A percentile compares a stretch with the other conserved stretches of the same genome.
These are phyloP conservation scores for Atta texana DNA, from an alignment of 1,140 invertebrate genomes.

Conservation along the genomic window DNA sequence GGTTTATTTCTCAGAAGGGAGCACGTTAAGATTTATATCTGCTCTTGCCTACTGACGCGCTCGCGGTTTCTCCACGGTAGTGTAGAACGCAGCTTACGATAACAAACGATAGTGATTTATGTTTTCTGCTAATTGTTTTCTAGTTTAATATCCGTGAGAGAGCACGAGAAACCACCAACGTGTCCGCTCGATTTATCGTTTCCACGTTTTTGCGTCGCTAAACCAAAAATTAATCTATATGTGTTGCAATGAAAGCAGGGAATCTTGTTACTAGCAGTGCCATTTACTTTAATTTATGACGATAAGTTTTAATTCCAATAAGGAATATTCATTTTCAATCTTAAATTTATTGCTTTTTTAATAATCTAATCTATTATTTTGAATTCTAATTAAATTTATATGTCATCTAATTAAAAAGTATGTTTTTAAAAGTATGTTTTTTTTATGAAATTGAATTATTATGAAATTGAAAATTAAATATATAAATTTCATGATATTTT, in stretches of 20 bases:
- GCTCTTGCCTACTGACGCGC: constrained; percentile 70
- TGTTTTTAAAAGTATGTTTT: background rate
- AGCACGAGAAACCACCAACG: background rate
- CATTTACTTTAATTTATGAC: background rate
- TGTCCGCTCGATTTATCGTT: constrained; percentile 39
- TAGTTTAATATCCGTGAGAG: constrained; percentile 54
- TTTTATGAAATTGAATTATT: background rate
- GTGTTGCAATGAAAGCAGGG: background rate
- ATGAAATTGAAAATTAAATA: background rate
- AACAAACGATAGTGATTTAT: constrained; percentile 64
- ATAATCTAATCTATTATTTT: background rate
- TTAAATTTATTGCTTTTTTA: background rate
- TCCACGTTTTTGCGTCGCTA: constrained; percentile 38
- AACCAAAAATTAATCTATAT: constrained; percentile 55
- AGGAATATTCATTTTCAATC: background rate
- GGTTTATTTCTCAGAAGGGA: constrained; percentile 75
- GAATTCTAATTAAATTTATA: background rate
- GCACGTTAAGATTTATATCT: constrained; percentile 70
- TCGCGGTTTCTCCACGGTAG: constrained; percentile 64
- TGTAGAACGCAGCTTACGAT: constrained; percentile 21
- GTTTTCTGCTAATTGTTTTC: constrained; percentile 64
- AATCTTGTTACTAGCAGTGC: constrained; percentile 3
- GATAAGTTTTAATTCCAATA: background rate
- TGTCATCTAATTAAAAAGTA: background rate
- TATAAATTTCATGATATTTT: constrained; percentile 10